Evolutionary conservation across 2,888 invertebrate genomes (phyloP), one percentile per base, ranked within the genome.

Genomic region (Drosophila atripex): DNA sequence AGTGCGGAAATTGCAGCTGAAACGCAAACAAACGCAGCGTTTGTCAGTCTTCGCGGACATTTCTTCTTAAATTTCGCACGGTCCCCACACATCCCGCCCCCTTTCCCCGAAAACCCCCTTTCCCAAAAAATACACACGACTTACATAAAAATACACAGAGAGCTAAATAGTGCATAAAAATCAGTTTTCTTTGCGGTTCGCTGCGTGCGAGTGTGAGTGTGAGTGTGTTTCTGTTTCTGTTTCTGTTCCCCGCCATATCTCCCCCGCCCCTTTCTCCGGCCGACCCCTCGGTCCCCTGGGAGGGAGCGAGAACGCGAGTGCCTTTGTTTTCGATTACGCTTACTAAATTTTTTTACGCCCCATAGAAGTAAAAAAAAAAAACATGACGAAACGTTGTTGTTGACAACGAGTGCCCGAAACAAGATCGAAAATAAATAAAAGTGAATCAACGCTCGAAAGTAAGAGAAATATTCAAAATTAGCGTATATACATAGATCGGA

Each of bases 121-220:
- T 46, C 43, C 46, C 28, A 9, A 28, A 55, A 53, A 50, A 53
- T 32, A 68, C 57, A 64, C 23, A 66, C 39, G 39, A 68, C 64
- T 68, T 41, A 30, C 39, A 59, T 51, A 59, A 75, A 66, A 71
- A 69, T 64, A 69, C 52, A 54, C 52, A 68, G 71, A 61, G 76
- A 83, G 75, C 77, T 86, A 83, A 83, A 88, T 86, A 83, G 83
- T 88, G 83, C 83, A 88, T 83, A 83, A 80, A 83, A 86, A 83
- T 88, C 59, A 66, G 78, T 71, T 84, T 80, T 61, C 63, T 63
- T 73, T 54, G 71, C 74, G 79, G 47, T 85, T 84, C 82, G 85
- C 47, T 51, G 56, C 14, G 46, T 49, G 63, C 28, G 30, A 14
- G 50, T 16, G 56, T 38, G 49, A 46, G 46, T 41, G 54, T 38